Evolutionary conservation across 2,113 vertebrate genomes (phyloP).

Genomic region (Tautogolabrus adspersus): DNA sequence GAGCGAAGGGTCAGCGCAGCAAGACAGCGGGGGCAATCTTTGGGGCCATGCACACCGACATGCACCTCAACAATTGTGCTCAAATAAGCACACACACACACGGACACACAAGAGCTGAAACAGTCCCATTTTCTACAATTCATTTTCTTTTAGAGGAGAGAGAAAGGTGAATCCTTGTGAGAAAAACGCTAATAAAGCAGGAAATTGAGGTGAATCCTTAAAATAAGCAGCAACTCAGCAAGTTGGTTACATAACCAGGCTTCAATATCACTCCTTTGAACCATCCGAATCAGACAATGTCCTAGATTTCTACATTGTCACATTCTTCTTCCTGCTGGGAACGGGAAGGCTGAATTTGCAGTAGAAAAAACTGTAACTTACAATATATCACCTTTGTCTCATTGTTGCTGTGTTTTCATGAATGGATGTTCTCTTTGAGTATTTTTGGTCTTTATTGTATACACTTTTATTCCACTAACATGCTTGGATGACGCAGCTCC

Average conservation of each 20-base stretch:
- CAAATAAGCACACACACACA: not conserved
- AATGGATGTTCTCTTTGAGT: not conserved
- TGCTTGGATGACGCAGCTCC: not conserved
- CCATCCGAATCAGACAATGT: not conserved
- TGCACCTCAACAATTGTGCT: not conserved
- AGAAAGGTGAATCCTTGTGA: conserved; percentile 14
- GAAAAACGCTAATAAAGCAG: not conserved
- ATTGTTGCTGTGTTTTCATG: not conserved
- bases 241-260: not conserved
- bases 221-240: not conserved
- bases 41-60: conserved; percentile 7
- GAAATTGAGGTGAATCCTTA: conserved; percentile 11
- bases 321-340: not conserved
- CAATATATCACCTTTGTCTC: not conserved
- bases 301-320: conserved; percentile 19
- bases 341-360: not conserved
- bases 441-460: not conserved
- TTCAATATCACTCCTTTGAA: not conserved
- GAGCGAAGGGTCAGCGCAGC: conserved; percentile 24
- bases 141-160: not conserved
- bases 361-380: not conserved
- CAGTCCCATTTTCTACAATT: not conserved
- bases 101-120: not conserved
- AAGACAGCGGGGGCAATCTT: conserved; percentile 24
- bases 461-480: not conserved